A percentile compares a stretch with the other conserved stretches of the same genome.
Conservation (phyloP, 2,888 invertebrate species). For the Hyposoter dolosus region DNA sequence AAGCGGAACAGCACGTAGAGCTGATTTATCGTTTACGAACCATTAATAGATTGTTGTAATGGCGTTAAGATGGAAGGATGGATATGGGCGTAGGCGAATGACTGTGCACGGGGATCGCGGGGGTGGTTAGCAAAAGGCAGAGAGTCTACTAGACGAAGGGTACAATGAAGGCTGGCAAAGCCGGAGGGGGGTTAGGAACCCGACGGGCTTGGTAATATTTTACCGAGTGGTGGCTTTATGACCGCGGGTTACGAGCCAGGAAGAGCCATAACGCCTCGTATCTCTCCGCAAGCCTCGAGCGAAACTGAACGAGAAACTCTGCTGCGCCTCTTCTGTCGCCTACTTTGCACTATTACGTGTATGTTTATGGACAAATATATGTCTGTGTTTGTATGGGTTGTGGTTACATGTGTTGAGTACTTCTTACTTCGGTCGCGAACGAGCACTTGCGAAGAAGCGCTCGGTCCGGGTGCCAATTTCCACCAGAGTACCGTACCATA, state of each 20-base stretch:
- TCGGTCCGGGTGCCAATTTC: conserved; percentile 80
- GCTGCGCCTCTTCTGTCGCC: conserved; percentile 60
- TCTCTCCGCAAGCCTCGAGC: conserved; percentile 69
- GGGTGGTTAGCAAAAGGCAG: conserved; percentile 27
- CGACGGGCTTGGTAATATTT: conserved; percentile 81
- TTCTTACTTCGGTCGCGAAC: conserved; percentile 59
- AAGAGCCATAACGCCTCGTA: conserved; percentile 83
- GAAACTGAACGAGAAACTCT: conserved; percentile 59
- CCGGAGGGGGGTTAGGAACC: conserved; percentile 65
- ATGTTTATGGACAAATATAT: conserved; percentile 4
- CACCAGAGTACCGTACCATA: conserved; percentile 81
- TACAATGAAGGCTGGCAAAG: conserved; percentile 28
- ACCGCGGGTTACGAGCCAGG: conserved; percentile 84
- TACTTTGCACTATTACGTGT: conserved; percentile 71
- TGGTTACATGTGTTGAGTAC: background rate
- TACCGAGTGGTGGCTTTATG: conserved; percentile 83
- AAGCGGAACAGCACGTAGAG: conserved; percentile 29
- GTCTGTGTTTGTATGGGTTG: background rate
- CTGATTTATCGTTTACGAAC: conserved; percentile 80
- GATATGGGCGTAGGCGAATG: conserved; percentile 70
- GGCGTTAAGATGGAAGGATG: conserved; percentile 82
- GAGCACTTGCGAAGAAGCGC: conserved; percentile 78
- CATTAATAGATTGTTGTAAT: conserved; percentile 83
- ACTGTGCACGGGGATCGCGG: conserved; percentile 23
- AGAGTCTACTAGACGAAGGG: conserved; percentile 69